phyloP scores from a whole-genome alignment of 2,113 vertebrate species.

The Blennius ocellaris region DNA sequence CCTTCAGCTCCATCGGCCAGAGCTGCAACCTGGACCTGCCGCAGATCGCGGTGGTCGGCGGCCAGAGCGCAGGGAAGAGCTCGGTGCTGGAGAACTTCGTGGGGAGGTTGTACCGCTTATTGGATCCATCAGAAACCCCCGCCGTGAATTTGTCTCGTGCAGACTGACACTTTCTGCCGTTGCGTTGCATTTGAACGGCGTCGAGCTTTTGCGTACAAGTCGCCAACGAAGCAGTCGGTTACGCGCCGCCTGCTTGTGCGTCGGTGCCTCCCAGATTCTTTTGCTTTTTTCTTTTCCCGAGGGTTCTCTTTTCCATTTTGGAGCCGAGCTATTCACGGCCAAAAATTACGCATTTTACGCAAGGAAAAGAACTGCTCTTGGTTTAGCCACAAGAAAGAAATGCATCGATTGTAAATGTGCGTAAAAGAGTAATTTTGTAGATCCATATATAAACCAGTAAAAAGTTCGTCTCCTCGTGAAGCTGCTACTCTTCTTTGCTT shows the following conservation, averaged over 20 bases:
- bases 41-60: constrained; percentile 97
- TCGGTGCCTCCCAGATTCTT: constrained; percentile 61
- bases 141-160: neutral
- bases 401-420: neutral
- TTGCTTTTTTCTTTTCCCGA: too few relatives aligned
- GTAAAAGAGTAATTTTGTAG: neutral
- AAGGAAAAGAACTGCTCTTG: constrained; percentile 38
- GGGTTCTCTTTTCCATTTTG: constrained; percentile 49
- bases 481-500: neutral
- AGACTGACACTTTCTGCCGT: neutral
- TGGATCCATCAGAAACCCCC: neutral
- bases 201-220: constrained; percentile 53
- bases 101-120: constrained; percentile 84
- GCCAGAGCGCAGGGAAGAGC: constrained; percentile 97
- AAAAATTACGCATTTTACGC: constrained; percentile 44
- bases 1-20: constrained; percentile 97
- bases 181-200: neutral
- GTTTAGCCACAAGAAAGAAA: neutral
- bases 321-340: constrained; percentile 52
- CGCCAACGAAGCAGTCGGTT: constrained; percentile 56
- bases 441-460: accelerated
- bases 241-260: constrained; percentile 8
- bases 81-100: constrained; percentile 97
- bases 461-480: neutral
- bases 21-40: constrained; percentile 95